Evolutionary conservation across 2,888 invertebrate genomes (phyloP).

Genomic region (Temnothorax rugatulus): DNA sequence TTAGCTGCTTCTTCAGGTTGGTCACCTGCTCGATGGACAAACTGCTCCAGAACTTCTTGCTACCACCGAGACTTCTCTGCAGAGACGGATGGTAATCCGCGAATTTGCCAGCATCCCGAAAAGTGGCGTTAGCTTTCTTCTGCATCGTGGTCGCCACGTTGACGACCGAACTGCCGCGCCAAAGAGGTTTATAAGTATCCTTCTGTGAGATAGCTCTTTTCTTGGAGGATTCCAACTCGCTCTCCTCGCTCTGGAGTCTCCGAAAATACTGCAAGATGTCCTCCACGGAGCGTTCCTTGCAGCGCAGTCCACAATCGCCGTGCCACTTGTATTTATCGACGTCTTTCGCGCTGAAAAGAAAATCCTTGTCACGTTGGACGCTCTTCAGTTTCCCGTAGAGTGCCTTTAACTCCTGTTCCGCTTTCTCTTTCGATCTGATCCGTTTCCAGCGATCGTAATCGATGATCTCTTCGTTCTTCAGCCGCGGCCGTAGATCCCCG

Average conservation of each 20-base stretch:
- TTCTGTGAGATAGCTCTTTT: slow-evolving; percentile 87
- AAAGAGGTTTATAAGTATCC: slow-evolving; percentile 93
- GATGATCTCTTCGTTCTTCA: slow-evolving; percentile 92
- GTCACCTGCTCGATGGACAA: slow-evolving; percentile 94
- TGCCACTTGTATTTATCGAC: slow-evolving; percentile 92
- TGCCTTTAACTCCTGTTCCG: slow-evolving; percentile 93
- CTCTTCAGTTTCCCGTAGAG: slow-evolving; percentile 92
- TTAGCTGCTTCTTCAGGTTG: slow-evolving; percentile 92
- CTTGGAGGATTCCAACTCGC: slow-evolving; percentile 86
- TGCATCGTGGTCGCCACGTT: slow-evolving; percentile 92
- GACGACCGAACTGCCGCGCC: slow-evolving; percentile 94
- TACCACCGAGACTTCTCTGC: slow-evolving; percentile 89
- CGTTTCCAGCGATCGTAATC: slow-evolving; percentile 96
- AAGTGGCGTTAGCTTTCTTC: slow-evolving; percentile 87
- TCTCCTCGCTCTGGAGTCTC: slow-evolving; percentile 88
- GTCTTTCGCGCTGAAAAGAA: slow-evolving; percentile 93
- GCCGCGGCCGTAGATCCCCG: slow-evolving; percentile 90
- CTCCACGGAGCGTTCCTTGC: slow-evolving; percentile 95
- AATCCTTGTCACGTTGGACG: slow-evolving; percentile 94
- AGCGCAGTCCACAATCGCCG: slow-evolving; percentile 91
- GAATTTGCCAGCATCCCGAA: slow-evolving; percentile 82
- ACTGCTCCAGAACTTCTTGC: slow-evolving; percentile 93
- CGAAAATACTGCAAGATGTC: slow-evolving; percentile 93
- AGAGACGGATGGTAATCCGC: slow-evolving; percentile 86
- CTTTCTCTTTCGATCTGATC: slow-evolving; percentile 92